Evolutionary conservation across 2,888 invertebrate species (phyloP).

Genomic region (Temnothorax ravouxi): DNA sequence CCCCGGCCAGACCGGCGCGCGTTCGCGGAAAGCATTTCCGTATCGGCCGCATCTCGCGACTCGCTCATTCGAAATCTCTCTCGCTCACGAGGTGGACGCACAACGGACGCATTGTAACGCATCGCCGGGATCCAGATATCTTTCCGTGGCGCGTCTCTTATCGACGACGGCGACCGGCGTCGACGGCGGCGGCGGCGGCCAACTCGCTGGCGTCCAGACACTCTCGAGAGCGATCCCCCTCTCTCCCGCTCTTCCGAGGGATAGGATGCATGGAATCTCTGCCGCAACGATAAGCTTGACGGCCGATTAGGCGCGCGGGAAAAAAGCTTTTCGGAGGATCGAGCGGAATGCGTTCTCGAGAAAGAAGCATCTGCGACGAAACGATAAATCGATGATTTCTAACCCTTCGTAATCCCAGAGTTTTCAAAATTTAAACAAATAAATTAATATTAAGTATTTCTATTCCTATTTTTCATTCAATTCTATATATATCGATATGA

Average conservation of each 20-base stretch:
- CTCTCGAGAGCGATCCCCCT: slow-evolving; percentile 43
- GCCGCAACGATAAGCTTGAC: slow-evolving; percentile 49
- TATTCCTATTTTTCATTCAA: background rate
- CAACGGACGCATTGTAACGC: slow-evolving; percentile 70
- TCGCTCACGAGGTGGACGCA: slow-evolving; percentile 63
- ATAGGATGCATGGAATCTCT: slow-evolving; percentile 14
- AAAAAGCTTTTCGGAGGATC: slow-evolving; percentile 52
- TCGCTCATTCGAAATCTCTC: slow-evolving; percentile 68
- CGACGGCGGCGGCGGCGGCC: slow-evolving; percentile 43
- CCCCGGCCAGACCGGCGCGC: slow-evolving; percentile 18
- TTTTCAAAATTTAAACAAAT: background rate
- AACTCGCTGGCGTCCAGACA: slow-evolving; percentile 75
- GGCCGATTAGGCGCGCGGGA: slow-evolving; percentile 62
- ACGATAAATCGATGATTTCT: background rate
- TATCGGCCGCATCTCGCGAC: slow-evolving; percentile 53
- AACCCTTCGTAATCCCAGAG: background rate
- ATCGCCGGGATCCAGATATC: slow-evolving; percentile 61
- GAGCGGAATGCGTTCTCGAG: slow-evolving; percentile 11
- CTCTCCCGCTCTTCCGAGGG: background rate
- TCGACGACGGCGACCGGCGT: slow-evolving; percentile 60
- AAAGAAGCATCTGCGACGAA: background rate
- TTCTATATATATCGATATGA: background rate
- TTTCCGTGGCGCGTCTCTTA: slow-evolving; percentile 68
- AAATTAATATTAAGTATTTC: background rate
- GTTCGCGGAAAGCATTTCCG: slow-evolving; percentile 48